Base-by-base conservation (phyloP, 2,888 invertebrate genomes). In the Drosophila subquinaria region DNA sequence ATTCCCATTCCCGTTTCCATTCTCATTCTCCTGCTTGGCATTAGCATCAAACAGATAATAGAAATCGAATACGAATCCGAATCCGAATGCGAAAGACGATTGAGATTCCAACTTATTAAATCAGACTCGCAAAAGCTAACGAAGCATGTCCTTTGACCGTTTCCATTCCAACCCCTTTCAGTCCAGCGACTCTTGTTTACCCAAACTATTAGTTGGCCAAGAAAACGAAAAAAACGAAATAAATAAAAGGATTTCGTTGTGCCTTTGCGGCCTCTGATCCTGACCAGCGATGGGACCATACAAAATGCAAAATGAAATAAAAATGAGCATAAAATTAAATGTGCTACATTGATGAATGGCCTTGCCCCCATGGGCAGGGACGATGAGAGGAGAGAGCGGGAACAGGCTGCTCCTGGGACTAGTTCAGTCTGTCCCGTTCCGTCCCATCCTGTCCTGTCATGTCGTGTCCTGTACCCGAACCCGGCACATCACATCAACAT, bases 251-350 rank as follows among this genome's bases (percentile, higher is more conserved):
- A 60, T 50, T 60, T 51, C 57, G 45, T n/a, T 38, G 57, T 33
- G 61, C 35, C 62, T 66, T 69, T 79, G 75, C 70, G 79, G 75
- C 77, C 75, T 67, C 62, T 62, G 64, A 50, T 62, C 64, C 50
- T 78, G 77, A 79, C 77, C 77, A 73, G 59, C 66, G 66, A 61
- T 61, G 60, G 69, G 76, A 53, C 62, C 57, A 17, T n/a, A 36
- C 40, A 15, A 69, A 76, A 73, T 87, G 73, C 71, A 81, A 82
- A 79, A 73, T 81, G 74, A 77, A 88, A 86, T 88, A 86, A 88
- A 89, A 89, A 86, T 90, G 84, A 87, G 81, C 85, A 89, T 91
- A 90, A 91, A 91, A 90, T 85, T 89, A 90, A 90, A 91, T 91
- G 90, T 82, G 83, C 82, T 83, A 85, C 83, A 90, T 88, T 91